Base-by-base conservation (phyloP, 2,797 vertebrate genomes). In the Hydrolagus colliei region DNA sequence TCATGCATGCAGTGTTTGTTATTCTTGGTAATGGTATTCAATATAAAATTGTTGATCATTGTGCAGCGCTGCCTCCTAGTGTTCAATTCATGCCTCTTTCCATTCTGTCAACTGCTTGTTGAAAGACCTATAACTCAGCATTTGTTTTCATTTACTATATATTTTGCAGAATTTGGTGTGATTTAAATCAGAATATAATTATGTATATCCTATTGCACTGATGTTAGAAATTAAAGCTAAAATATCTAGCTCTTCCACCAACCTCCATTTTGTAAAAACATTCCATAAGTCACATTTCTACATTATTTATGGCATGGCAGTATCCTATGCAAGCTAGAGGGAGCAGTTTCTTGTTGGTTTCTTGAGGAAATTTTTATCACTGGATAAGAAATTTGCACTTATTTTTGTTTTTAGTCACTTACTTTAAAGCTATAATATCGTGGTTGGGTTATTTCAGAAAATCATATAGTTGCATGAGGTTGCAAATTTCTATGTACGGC, bases 241-340 rank as follows among this genome's bases (percentile, higher is more conserved):
- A 89, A 89, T 94, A 94, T 93, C 90, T 78, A 94, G 93, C 92
- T 93, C 90, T 94, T 92, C 94, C 93, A 92, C 93, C 91, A 91
- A 90, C 88, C 86, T 89, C 92, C 90, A 92, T 59, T 63, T 85
- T 41, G 5, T 22, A 90, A 93, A 91, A 90, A 91, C 90, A 86
- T 91, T 93, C 92, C 93, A 88, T 91, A 89, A 91, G 91, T 93
- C 91, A 93, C 93, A 91, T 94, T 96, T 96, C 90, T 95, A 95
- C 94, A 94, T 92, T 52, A 88, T 71, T 86, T 94, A 95, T 93
- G 95, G 98, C 97, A 99, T 99, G 97, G 96, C 97, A 96, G 96
- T 96, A 97, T 94, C 96, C 97, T 98, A 98, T 99, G 97, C 97
- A 98, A 98, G 96, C 94, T 95, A 93, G 95, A 95, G 94, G 94